Evolutionary conservation across 2,797 vertebrate genomes (phyloP), one percentile per base, ranked within the genome.

Genomic region (Enteromius fasciolatus): DNA sequence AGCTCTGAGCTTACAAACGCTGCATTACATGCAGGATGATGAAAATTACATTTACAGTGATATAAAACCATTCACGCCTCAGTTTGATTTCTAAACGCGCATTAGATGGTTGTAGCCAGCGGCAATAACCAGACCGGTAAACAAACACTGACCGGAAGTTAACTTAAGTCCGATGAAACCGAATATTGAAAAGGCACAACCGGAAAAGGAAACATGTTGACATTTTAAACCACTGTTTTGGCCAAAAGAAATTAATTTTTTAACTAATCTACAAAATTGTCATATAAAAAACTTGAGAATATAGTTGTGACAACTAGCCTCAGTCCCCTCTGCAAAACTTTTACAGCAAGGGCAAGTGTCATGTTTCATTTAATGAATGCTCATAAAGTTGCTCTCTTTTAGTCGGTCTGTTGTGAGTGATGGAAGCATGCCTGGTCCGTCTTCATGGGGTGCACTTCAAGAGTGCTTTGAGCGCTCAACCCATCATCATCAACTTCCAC

Each of bases 401-500:
- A 76, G 33, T 23, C 17, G 23, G 36, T 64, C 41, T 48, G 3
- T 20, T 44, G 23, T 31, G 8, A 57, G 46, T 0, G 31, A 83
- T 87, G 86, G 85, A 85, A 12, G 57, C 73, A 57, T 74, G 80
- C 76, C 66, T 86, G 63, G 76, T 85, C 8, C 82, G 74, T 69
- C 79, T 80, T 18, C 79, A 82, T 12, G 64, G 14, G 1, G 76
- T 86, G 10, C 11, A 18, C 23, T 87, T 87, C 54, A 68, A 28
- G 36, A 39, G 2, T 23, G 80, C 10, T 68, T 87, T 87, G 41
- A 84, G 14, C 7, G 78, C 67, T 33, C 80, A 83, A 11, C 82
- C 84, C 52, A 52, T 83, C 50, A 84, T 57, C 28, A 68, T 87
- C 73, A 61, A 82, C 70, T 87, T 89, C 85, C 59, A 75, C 33